Evolutionary conservation across 1,140 invertebrate species (phyloP).

Genomic region (Drosophila tropicalis): DNA sequence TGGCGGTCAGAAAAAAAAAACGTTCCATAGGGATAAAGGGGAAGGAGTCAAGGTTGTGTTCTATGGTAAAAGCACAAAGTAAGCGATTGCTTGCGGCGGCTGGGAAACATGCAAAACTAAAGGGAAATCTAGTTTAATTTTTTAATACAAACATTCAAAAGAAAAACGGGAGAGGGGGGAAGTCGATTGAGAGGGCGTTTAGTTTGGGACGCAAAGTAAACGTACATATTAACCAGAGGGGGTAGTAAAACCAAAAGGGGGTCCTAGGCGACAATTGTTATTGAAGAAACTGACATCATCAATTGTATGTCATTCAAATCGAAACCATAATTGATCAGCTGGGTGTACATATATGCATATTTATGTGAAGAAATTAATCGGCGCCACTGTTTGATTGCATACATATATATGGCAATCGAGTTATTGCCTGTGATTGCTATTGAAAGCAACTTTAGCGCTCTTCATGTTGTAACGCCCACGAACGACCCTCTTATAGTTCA

Average conservation of each 20-base stretch:
- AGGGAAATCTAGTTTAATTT: constrained; percentile 81
- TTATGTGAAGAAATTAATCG: not conserved
- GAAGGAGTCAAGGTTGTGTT: not conserved
- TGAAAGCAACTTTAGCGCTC: constrained; percentile 67
- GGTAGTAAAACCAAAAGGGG: not conserved
- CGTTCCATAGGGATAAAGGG: not conserved
- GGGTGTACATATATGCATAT: too few species aligned
- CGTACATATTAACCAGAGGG: too few species aligned
- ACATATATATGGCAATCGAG: not conserved
- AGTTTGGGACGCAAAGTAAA: too few species aligned
- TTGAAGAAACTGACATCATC: too few species aligned
- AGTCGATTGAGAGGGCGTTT: too few species aligned
- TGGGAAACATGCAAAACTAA: constrained; percentile 73
- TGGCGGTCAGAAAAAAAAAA: not conserved
- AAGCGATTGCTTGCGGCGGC: constrained; percentile 64
- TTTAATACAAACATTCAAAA: constrained; percentile 76
- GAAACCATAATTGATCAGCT: not conserved
- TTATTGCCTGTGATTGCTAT: constrained; percentile 52
- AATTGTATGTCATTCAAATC: too few species aligned
- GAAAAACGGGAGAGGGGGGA: not conserved
- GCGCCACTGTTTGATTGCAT: constrained; percentile 15
- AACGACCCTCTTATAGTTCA: constrained; percentile 14
- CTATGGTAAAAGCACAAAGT: constrained; percentile 55
- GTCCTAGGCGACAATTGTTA: too few species aligned
- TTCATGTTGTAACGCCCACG: constrained; percentile 52